These are phyloP conservation scores for Elaphurus davidianus DNA, from an alignment of 2,113 vertebrate species.

Conservation along the genomic window DNA sequence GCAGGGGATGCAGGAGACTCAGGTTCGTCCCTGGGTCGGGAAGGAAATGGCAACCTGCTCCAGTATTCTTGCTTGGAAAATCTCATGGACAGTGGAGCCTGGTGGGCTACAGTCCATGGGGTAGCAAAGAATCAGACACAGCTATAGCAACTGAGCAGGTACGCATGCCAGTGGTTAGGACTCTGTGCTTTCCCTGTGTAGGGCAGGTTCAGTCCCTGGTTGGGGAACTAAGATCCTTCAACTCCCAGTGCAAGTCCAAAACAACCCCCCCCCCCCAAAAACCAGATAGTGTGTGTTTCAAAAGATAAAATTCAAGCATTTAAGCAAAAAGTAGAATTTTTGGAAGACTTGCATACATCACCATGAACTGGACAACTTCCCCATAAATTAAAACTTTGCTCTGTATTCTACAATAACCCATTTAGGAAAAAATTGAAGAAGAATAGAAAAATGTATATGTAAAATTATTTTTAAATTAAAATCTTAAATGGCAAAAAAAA, in stretches of 20 bases:
- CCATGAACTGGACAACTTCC: not conserved
- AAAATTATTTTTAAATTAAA: not conserved
- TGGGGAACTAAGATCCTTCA: not conserved
- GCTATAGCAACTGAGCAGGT: not conserved
- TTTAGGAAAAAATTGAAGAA: not conserved
- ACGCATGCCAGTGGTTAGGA: not conserved
- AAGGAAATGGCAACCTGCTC: not conserved
- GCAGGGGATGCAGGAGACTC: not conserved
- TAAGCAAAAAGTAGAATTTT: not conserved
- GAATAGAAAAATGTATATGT: not conserved
- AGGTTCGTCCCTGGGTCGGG: not conserved
- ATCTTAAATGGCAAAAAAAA: not conserved
- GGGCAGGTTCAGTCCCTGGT: not conserved
- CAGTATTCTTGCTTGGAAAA: not conserved
- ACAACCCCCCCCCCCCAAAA: not conserved
- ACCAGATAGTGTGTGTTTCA: not conserved
- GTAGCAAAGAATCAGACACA: not conserved
- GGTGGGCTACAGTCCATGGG: not conserved
- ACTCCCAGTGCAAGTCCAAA: not conserved
- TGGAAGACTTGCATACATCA: not conserved
- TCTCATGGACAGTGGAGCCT: not conserved
- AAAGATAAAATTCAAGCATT: slow-evolving; percentile 1
- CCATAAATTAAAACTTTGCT: not conserved
- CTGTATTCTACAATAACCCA: not conserved
- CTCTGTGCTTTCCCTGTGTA: not conserved